phyloP scores from a whole-genome alignment of 2,888 invertebrate species.

The Omphaloscelis lunosa region DNA sequence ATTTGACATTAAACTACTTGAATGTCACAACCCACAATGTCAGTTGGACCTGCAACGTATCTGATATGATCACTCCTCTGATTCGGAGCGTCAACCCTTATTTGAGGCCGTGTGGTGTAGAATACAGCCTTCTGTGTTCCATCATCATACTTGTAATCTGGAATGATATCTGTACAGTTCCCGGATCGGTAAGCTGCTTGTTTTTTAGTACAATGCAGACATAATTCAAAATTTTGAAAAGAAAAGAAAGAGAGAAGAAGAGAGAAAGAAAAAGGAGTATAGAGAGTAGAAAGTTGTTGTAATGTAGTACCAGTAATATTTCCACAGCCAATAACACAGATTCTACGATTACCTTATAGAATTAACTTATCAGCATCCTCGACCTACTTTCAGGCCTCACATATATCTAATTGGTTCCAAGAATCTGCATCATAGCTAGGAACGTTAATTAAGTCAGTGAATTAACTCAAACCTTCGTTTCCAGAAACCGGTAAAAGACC shows the following conservation, averaged over 20 bases:
- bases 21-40: conserved; percentile 73
- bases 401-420: conserved; percentile 23
- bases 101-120: conserved; percentile 95
- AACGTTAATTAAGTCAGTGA: conserved; percentile 37
- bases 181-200: conserved; percentile 82
- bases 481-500: conserved; percentile 74
- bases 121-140: conserved; percentile 95
- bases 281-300: too few relatives aligned
- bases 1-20: conserved; percentile 62
- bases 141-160: conserved; percentile 95
- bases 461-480: conserved; percentile 37
- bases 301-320: not conserved
- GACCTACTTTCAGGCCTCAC: conserved; percentile 29
- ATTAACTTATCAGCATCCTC: conserved; percentile 3
- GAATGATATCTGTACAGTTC: conserved; percentile 92
- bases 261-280: too few relatives aligned
- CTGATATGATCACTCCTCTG: conserved; percentile 91
- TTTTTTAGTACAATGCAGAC: not conserved
- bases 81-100: conserved; percentile 93
- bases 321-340: not conserved
- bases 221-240: not conserved
- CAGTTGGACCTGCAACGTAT: conserved; percentile 84
- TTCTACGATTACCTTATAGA: not conserved
- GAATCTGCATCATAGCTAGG: conserved; percentile 27
- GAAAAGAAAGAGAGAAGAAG: too few relatives aligned